Evolutionary conservation across 2,797 vertebrate species (phyloP), one percentile per base, ranked within the genome.

Genomic region (Chiroxiphia lanceolata): DNA sequence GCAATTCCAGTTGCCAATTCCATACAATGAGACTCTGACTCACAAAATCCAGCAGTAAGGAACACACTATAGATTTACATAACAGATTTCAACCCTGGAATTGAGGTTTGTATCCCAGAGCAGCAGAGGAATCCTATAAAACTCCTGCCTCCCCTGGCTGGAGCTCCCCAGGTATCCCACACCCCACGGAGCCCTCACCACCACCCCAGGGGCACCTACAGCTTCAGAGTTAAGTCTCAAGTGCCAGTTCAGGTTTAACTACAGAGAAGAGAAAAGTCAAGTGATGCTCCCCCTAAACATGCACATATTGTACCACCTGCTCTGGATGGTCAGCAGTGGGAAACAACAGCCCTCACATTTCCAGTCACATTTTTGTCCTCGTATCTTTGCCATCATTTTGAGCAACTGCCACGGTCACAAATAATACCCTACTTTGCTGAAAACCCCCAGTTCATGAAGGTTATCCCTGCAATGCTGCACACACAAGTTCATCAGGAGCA

Each of bases 131-230:
- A 25, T 44, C 40, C 67, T 26, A 22, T 6, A 69, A 27, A 48
- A 22, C 50, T 48, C 7, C 3, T 4, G 18, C 21, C 44, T 44
- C 3, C 0, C 36, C 26, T 36, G 57, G 23, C 15, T 23, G 64
- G 15, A 36, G 22, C 45, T 21, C 42, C 0, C 21, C 13, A 47
- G 53, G 36, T n/a, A 44, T 3, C 48, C 20, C 67, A 23, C 33
- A 56, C n/a, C 47, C 4, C 11, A 13, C 64, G 53, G 60, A 38
- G 33, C 54, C 60, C 14, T 15, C 54, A 29, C 33, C 16, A 11
- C 45, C 9, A 12, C 15, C 21, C 26, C 36, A 6, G 47, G 11
- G 21, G 56, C 56, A 33, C 13, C 33, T 26, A 50, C 6, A 84
- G 7, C 53, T 56, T 26, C 9, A 16, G 38, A 29, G 59, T 10